Evolutionary conservation across 2,113 vertebrate genomes (phyloP), one percentile per base, ranked within the genome.

Genomic region (Pavo muticus): DNA sequence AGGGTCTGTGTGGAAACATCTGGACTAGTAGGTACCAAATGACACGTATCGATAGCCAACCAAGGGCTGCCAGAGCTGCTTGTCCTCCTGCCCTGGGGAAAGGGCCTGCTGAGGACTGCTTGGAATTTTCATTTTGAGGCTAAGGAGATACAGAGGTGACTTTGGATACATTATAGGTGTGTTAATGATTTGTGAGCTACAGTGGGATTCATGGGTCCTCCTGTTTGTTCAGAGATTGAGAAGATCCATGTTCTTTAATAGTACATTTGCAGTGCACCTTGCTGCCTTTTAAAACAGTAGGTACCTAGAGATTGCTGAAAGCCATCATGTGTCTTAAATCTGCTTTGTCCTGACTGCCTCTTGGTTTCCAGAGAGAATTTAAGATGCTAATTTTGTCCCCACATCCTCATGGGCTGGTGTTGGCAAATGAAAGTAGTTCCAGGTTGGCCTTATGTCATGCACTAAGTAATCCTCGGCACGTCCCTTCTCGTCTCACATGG

Each of bases 291-390:
- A 4, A 15, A 79, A 68, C 29, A 1, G 1, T 70, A 57, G 80
- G 61, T 90, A 69, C 47, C 65, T 64, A 81, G 72, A 80, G 35
- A 85, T 61, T 74, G 35, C 57, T 19, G 30, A 91, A 64, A 91
- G 23, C 64, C n/a, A 39, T 48, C 48, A 18, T 0, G 1, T n/a
- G 25, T 44, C 65, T 95, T 73, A 87, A 87, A 82, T 73, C 47
- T 77, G 47, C 8, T 84, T 92, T 84, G 32, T 77, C n/a, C 56
- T 86, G 70, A n/a, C 32, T 72, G 30, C 20, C 35, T 72, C 12
- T 61, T 91, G 39, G n/a, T 78, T 94, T 83, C n/a, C 48, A 74
- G 72, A 42, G 24, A n/a, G 72, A 93, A 81, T 78, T 77, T 75
- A 90, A 86, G 75, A 70, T 45, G 69, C 56, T 60, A 42, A 71